Evolutionary conservation across 2,113 vertebrate species (phyloP), one percentile per base, ranked within the genome.

Genomic region (Picathartes gymnocephalus): DNA sequence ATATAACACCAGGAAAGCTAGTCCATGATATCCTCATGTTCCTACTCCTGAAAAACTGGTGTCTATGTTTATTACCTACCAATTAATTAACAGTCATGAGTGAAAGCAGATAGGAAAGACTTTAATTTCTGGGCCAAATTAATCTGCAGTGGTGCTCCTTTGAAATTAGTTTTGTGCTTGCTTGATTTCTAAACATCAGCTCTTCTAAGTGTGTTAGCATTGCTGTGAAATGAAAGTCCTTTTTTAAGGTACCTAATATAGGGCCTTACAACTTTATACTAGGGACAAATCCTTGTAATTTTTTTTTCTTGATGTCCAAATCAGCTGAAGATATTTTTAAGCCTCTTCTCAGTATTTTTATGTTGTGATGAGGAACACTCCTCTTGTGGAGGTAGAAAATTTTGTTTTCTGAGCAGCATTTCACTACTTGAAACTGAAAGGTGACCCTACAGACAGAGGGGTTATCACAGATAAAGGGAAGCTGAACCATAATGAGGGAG

Each of bases 31-130:
- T 27, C n/a, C 50, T 68, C 0, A 0, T 39, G 6, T 60, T 89
- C 56, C 65, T 89, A 11, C 35, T n/a, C 18, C 40, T 30, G 56
- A 48, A 81, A 64, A 92, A 40, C 22, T 28, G 19, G 19, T 68
- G 44, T 66, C 73, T 39, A 0, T 91, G 57, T 91, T 93, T 79
- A 93, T 82, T 87, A 69, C 35, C 13, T 61, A 48, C 22, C 37
- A 85, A 79, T 79, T 96, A 94, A 95, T 90, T 94, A 92, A 93
- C 62, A 53, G 80, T 53, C 66, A 61, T 14, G 40, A 71, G n/a
- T 0, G 4, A 86, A 95, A 96, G 40, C 84, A 91, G 61, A 85
- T 79, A 83, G 57, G 61, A 60, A 95, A 76, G 24, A 22, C 57
- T 84, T 87, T 23, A 37, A 68, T 87, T 95, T 79, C 85, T 45